Conservation (phyloP, 2,888 invertebrate species). For the Drosophila greeni region DNA sequence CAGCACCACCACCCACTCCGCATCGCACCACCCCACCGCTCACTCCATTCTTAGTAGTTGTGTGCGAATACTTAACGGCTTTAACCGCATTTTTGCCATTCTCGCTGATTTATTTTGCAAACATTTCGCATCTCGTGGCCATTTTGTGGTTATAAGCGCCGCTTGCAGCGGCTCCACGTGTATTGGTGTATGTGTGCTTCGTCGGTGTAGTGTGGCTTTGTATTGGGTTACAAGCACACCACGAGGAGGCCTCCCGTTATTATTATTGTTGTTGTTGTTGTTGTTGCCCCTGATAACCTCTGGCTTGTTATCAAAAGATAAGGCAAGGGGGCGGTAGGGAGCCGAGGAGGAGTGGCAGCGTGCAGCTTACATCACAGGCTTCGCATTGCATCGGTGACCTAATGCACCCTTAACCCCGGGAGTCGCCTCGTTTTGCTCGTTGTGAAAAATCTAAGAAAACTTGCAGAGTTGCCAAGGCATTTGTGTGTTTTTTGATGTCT, state of each 20-base stretch:
- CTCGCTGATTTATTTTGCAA: conserved; percentile 33
- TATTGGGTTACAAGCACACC: conserved; percentile 49
- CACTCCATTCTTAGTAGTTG: conserved; percentile 8
- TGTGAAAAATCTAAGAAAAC: conserved; percentile 37
- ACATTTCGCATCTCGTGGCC: conserved; percentile 42
- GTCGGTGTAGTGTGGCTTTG: conserved; percentile 22
- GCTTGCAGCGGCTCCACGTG: conserved; percentile 36
- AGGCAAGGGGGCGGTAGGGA: background rate
- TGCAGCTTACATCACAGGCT: conserved; percentile 39
- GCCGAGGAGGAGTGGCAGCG: background rate
- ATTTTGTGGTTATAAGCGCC: conserved; percentile 65
- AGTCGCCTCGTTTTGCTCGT: conserved; percentile 7
- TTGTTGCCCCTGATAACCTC: conserved; percentile 61
- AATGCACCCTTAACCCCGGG: conserved; percentile 40
- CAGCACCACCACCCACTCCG: conserved; percentile 18
- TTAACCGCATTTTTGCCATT: conserved; percentile 36
- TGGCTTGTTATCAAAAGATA: conserved; percentile 33
- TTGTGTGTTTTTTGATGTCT: conserved; percentile 25
- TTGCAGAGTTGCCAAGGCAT: conserved; percentile 26
- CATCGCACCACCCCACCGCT: conserved; percentile 9
- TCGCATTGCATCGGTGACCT: conserved; percentile 35
- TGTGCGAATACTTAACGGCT: conserved; percentile 21
- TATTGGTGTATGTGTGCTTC: conserved; percentile 17
- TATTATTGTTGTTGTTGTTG: conserved; percentile 32
- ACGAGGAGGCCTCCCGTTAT: conserved; percentile 22